Conservation (phyloP, 2,888 invertebrate species). For the Nineta flava region DNA sequence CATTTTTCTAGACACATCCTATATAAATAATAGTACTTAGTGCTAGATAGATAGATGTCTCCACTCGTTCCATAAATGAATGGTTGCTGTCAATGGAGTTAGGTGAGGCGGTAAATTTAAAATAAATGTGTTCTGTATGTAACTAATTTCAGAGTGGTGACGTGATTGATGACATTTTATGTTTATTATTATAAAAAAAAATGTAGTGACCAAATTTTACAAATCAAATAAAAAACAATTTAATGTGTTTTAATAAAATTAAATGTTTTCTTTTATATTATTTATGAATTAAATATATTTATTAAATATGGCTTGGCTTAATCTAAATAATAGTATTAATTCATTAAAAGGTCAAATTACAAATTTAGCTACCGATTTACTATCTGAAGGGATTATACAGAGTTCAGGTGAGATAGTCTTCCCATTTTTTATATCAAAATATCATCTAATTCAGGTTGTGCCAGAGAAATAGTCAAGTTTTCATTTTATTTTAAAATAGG, state of each 20-base stretch:
- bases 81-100: no score
- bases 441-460: no score
- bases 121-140: background rate
- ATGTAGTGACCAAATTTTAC: background rate
- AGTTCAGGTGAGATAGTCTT: constrained; percentile 31
- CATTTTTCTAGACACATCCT: no score
- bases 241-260: background rate
- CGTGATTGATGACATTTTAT: background rate
- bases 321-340: constrained; percentile 45
- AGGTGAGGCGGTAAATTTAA: no score
- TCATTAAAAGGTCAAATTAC: constrained; percentile 76
- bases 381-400: constrained; percentile 55
- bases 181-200: background rate
- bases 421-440: no score
- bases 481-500: no score
- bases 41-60: no score
- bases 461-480: no score
- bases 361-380: constrained; percentile 76
- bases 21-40: no score
- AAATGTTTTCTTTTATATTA: background rate
- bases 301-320: constrained; percentile 49
- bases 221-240: background rate
- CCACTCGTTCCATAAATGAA: no score
- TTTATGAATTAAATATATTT: background rate
- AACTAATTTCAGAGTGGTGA: background rate